Percentiles rank a stretch among this genome's conserved stretches.
These are phyloP conservation scores for Atrina japonica DNA, from an alignment of 2,888 invertebrate species.

Conservation along the genomic window DNA sequence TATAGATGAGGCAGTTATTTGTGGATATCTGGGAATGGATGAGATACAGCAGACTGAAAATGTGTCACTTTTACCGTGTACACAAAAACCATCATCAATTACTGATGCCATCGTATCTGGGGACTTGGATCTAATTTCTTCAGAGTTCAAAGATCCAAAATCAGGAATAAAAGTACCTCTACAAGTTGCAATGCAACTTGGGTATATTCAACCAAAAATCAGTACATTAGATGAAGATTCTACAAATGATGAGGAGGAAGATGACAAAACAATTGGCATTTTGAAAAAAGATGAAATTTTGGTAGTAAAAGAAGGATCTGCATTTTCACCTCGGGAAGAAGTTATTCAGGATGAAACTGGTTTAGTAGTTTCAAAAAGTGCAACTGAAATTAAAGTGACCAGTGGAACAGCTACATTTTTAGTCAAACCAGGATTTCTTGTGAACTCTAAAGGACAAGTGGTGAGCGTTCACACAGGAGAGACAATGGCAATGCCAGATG, in stretches of 20 bases:
- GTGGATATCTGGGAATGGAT: slow-evolving; percentile 84
- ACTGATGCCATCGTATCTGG: slow-evolving; percentile 94
- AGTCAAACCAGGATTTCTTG: slow-evolving; percentile 68
- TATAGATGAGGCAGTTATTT: slow-evolving; percentile 91
- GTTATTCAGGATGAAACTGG: slow-evolving; percentile 57
- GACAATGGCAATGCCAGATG: slow-evolving; percentile 59
- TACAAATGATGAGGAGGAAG: slow-evolving; percentile 13
- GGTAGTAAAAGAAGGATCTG: slow-evolving; percentile 58
- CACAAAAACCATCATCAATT: slow-evolving; percentile 83
- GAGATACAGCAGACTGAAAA: slow-evolving; percentile 43
- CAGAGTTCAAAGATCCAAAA: slow-evolving; percentile 85
- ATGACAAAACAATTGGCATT: background rate
- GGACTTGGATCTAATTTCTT: slow-evolving; percentile 86
- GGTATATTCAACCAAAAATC: slow-evolving; percentile 60
- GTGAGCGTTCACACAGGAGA: slow-evolving; percentile 84
- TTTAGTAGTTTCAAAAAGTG: slow-evolving; percentile 62
- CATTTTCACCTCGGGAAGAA: slow-evolving; percentile 61
- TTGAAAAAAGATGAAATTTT: slow-evolving; percentile 41
- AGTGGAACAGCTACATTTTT: slow-evolving; percentile 62
- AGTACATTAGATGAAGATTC: slow-evolving; percentile 8
- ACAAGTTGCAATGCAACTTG: slow-evolving; percentile 58
- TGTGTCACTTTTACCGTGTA: slow-evolving; percentile 17
- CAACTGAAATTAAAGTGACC: slow-evolving; percentile 64
- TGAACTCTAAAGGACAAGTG: slow-evolving; percentile 86
- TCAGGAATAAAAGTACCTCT: slow-evolving; percentile 84